phyloP scores from a whole-genome alignment of 2,888 invertebrate genomes.

The Lasius fuliginosus region DNA sequence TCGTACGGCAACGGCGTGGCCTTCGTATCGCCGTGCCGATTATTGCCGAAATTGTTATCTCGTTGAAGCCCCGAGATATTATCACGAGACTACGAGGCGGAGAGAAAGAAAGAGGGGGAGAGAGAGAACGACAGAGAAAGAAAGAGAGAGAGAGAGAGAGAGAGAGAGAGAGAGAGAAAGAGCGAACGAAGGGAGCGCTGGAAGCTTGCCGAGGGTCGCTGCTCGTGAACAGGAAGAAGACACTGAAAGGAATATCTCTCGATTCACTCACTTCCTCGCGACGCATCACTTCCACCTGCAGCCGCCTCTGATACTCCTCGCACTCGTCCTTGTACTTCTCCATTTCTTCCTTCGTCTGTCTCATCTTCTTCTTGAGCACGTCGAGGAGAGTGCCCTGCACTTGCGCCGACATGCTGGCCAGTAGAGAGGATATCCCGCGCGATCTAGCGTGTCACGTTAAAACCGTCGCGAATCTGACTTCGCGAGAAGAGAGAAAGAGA shows the following conservation, averaged over 20 bases:
- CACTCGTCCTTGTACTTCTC: conserved; percentile 99
- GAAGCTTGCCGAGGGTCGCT: conserved; percentile 39
- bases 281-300: conserved; percentile 98
- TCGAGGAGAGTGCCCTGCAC: conserved; percentile 98
- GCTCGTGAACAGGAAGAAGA: conserved; percentile 14
- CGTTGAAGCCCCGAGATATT: conserved; percentile 10
- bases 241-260: conserved; percentile 20
- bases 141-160: background rate
- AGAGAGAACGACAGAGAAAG: background rate
- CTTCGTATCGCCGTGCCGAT: conserved; percentile 20
- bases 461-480: conserved; percentile 58
- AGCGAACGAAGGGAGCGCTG: conserved; percentile 11
- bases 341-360: conserved; percentile 99
- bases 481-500: background rate
- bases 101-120: background rate
- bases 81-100: conserved; percentile 13
- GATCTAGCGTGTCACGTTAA: conserved; percentile 58
- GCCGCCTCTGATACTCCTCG: conserved; percentile 97
- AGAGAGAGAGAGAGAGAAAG: conserved; percentile 27
- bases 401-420: conserved; percentile 92
- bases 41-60: conserved; percentile 39
- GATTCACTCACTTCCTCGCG: conserved; percentile 97
- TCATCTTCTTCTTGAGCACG: conserved; percentile 99
- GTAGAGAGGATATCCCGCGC: conserved; percentile 50
- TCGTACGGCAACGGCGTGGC: background rate